Conservation (phyloP, 2,113 vertebrate species). For the Helogale parvula region DNA sequence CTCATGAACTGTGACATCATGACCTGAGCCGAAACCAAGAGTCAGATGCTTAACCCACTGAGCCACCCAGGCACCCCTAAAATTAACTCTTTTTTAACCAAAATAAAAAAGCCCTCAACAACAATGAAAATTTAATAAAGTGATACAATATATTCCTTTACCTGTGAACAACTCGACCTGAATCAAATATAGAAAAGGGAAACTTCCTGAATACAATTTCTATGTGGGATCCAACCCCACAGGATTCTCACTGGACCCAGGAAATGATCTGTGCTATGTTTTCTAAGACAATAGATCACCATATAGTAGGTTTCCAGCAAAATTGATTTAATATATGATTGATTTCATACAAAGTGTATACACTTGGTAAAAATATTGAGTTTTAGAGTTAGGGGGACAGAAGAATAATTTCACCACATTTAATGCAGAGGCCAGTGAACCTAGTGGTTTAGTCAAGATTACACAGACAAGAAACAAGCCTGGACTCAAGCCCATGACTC, state of each 20-base stretch:
- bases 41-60: no score
- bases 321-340: background rate
- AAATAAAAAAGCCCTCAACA: background rate
- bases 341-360: background rate
- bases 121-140: background rate
- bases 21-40: no score
- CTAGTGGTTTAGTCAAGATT: background rate
- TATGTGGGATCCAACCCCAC: background rate
- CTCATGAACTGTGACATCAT: no score
- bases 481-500: background rate
- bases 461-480: background rate
- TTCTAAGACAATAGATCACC: background rate
- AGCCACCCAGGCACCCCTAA: background rate
- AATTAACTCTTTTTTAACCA: background rate
- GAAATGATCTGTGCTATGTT: background rate
- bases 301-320: background rate
- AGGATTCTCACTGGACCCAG: background rate
- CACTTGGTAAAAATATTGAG: background rate
- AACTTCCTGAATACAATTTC: background rate
- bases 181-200: background rate
- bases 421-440: background rate
- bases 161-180: background rate
- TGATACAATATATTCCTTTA: background rate
- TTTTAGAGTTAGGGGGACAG: background rate
- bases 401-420: background rate